Base-by-base conservation (phyloP, 2,797 vertebrate genomes). In the Busarellus nigricollis region DNA sequence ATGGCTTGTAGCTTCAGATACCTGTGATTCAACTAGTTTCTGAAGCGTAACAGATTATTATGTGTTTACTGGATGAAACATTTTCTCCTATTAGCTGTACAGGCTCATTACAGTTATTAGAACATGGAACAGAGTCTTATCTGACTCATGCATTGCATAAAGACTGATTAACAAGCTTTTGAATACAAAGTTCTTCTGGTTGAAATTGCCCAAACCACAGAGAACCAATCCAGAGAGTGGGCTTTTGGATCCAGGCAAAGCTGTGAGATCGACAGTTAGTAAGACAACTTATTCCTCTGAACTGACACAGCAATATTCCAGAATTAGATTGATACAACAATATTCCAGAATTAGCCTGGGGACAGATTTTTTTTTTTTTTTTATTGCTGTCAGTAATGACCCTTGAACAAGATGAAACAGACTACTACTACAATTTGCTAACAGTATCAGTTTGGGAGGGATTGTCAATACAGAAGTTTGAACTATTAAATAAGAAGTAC, bases 401-500 rank as follows among this genome's bases (percentile, higher is more conserved):
- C 50, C 42, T 69, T 58, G 37, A 78, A 84, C 38, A 85, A 81
- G 80, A 55, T 13, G 58, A 76, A 71, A 61, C 3, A 44, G 38
- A 17, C 12, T 31, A 10, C 18, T 40, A 2, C 26, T 10, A 17
- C 42, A 40, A 72, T 54, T 4, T 77, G 40, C 45, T 33, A 71
- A 26, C 0, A 0, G 1, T 13, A 37, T 11, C 44, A 54, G 22
- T 3, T 50, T 70, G 62, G 33, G 49, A 85, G 45, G 67, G 70
- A 33, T 1, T 40, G 29, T 9, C 67, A 69, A 38, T 21, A 72
- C 10, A 44, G 12, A 37, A 52, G 29, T 49, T 49, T 79, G 54
- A 78, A 54, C 44, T 52, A 19, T 31, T 38, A 50, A 70, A 50
- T 0, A 78, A 78, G 47, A 42, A 83, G 16, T 22, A 58, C 14